Conservation (phyloP, 2,888 invertebrate species). For the Morpho deidamia region DNA sequence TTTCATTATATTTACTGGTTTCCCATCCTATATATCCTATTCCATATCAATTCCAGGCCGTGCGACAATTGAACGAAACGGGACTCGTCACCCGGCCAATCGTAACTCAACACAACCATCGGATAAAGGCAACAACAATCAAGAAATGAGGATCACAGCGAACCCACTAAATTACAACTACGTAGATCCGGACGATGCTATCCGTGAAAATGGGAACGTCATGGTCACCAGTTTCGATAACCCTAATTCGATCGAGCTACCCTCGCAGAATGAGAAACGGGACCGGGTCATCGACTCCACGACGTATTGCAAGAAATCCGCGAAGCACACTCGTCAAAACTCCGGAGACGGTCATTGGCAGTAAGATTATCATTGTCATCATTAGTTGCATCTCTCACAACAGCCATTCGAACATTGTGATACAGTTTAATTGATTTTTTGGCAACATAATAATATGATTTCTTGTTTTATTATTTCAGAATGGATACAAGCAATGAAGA, state of each 20-base stretch:
- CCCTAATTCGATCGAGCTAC: slow-evolving; percentile 84
- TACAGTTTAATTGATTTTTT: slow-evolving; percentile 1
- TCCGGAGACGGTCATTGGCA: slow-evolving; percentile 71
- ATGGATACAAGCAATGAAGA: slow-evolving; percentile 59
- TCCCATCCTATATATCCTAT: slow-evolving; percentile 12
- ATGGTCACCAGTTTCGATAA: slow-evolving; percentile 86
- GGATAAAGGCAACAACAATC: slow-evolving; percentile 53
- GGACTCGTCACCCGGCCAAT: slow-evolving; percentile 63
- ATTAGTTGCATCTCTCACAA: slow-evolving; percentile 31
- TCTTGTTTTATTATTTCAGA: slow-evolving; percentile 37
- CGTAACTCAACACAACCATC: slow-evolving; percentile 52
- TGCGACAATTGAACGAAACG: slow-evolving; percentile 79
- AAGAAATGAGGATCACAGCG: slow-evolving; percentile 86
- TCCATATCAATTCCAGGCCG: slow-evolving; percentile 51
- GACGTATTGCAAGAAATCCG: slow-evolving; percentile 84
- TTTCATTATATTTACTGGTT: not conserved
- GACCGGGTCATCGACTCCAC: slow-evolving; percentile 79
- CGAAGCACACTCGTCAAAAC: slow-evolving; percentile 51
- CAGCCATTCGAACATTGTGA: slow-evolving; percentile 23
- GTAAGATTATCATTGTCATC: slow-evolving; percentile 56
- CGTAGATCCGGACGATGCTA: slow-evolving; percentile 81
- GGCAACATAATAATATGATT: slow-evolving; percentile 6
- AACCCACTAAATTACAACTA: slow-evolving; percentile 87
- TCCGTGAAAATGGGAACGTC: slow-evolving; percentile 66
- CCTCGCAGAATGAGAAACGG: slow-evolving; percentile 66